A percentile compares a stretch with the other conserved stretches of the same genome.
phyloP scores from a whole-genome alignment of 1,140 invertebrate genomes.

The Drosophila sechellia region DNA sequence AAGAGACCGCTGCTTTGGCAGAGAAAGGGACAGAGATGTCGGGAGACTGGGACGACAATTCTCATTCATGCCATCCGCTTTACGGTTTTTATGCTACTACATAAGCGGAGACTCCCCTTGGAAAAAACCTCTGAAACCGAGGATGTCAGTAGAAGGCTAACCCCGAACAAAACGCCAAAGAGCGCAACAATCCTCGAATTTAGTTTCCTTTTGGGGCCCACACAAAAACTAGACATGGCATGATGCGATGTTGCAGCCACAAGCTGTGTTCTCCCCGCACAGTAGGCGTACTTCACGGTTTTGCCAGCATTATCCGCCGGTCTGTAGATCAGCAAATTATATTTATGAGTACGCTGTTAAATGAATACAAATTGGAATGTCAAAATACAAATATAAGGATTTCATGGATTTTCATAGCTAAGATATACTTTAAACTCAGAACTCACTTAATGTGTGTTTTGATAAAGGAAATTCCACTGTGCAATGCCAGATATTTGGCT shows the following conservation, averaged over 20 bases:
- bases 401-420: too few species aligned
- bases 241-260: constrained; percentile 38
- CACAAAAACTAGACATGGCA: constrained; percentile 52
- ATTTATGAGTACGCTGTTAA: not conserved
- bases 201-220: constrained; percentile 73
- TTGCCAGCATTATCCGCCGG: too few species aligned
- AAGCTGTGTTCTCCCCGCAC: constrained; percentile 29
- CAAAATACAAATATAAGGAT: too few species aligned
- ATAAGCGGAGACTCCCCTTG: constrained; percentile 9
- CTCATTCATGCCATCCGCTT: constrained; percentile 59
- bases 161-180: constrained; percentile 64
- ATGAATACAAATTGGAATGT: too few species aligned
- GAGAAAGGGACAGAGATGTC: constrained; percentile 35
- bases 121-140: constrained; percentile 35
- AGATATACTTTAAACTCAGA: too few species aligned
- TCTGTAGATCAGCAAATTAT: not conserved
- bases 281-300: not conserved
- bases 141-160: constrained; percentile 52
- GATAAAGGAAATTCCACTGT: not conserved
- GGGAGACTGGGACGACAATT: constrained; percentile 57
- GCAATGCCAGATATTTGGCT: constrained; percentile 3
- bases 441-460: too few species aligned
- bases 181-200: constrained; percentile 79
- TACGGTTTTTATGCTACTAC: constrained; percentile 40
- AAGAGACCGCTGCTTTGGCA: constrained; percentile 11